A percentile compares a stretch with the other conserved stretches of the same genome.
These are phyloP conservation scores for Archivesica marissinica DNA, from an alignment of 1,140 invertebrate species.

Conservation along the genomic window DNA sequence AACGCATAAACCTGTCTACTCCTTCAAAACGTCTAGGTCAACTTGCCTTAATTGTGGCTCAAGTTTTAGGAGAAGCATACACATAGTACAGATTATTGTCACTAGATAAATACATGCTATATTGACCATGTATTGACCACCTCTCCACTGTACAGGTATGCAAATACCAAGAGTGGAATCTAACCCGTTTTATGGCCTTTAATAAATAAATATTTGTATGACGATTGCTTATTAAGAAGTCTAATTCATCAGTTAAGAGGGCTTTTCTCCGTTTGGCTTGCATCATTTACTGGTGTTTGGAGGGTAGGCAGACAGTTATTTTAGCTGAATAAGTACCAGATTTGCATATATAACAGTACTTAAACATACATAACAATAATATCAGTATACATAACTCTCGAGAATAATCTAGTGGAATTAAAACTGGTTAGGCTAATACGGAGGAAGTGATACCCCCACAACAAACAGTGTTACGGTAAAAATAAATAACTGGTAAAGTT, in stretches of 20 bases:
- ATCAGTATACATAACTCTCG: too few relatives aligned
- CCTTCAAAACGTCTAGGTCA: conserved; percentile 6
- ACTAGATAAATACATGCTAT: neutral
- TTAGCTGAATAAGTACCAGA: neutral
- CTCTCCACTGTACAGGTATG: neutral
- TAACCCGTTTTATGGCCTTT: conserved; percentile 7
- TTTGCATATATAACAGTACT: neutral
- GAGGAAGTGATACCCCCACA: too few relatives aligned
- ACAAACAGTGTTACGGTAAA: too few relatives aligned
- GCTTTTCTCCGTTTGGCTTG: neutral
- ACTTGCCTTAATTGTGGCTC: too few relatives aligned
- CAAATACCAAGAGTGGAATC: conserved; percentile 24
- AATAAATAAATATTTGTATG: conserved; percentile 19
- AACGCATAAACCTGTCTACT: neutral
- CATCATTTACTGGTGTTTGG: too few relatives aligned
- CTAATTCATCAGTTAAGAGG: neutral
- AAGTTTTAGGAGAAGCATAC: neutral
- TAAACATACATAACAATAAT: too few relatives aligned
- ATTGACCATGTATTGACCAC: conserved; percentile 34
- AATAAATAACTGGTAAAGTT: too few relatives aligned
- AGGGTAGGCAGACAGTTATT: too few relatives aligned
- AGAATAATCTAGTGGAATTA: too few relatives aligned
- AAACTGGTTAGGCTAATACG: too few relatives aligned
- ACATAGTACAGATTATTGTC: neutral
- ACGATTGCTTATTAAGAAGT: neutral